Percentiles rank a stretch among this genome's conserved stretches.
Conservation (phyloP, 2,888 invertebrate species). For the Unio delphinus region DNA sequence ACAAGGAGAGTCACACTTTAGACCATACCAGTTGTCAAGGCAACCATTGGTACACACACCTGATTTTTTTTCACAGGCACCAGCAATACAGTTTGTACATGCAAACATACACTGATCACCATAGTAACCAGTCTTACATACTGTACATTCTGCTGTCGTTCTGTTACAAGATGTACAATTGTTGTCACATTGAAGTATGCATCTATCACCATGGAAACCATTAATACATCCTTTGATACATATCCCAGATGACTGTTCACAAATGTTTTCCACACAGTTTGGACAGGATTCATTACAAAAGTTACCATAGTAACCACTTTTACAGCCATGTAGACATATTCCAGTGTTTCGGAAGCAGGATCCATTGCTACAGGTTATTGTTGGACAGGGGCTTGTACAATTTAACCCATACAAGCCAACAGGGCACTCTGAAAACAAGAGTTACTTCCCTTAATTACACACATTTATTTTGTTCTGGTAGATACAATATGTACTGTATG, state of each 20-base stretch:
- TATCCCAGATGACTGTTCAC: constrained; percentile 12
- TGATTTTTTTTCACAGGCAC: background rate
- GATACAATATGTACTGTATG: too few relatives aligned
- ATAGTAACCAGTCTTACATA: background rate
- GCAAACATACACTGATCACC: background rate
- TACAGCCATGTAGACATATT: constrained; percentile 1
- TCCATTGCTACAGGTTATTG: too few relatives aligned
- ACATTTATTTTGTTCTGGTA: too few relatives aligned
- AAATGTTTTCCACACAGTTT: constrained; percentile 6
- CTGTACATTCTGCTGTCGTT: too few relatives aligned
- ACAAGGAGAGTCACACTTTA: background rate
- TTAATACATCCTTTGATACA: constrained; percentile 8
- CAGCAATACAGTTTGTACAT: background rate
- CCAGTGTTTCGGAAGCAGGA: background rate
- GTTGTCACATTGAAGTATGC: background rate
- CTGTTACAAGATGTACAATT: too few relatives aligned
- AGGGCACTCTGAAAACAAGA: too few relatives aligned
- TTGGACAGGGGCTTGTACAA: too few relatives aligned
- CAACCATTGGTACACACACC: constrained; percentile 2
- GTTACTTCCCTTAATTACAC: too few relatives aligned
- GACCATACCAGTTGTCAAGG: background rate
- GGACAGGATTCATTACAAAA: constrained; percentile 10
- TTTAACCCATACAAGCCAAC: too few relatives aligned
- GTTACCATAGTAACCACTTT: constrained; percentile 6
- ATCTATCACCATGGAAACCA: constrained; percentile 10